Evolutionary conservation across 2,113 vertebrate species (phyloP), one percentile per base, ranked within the genome.

Genomic region (Cathartes aura): DNA sequence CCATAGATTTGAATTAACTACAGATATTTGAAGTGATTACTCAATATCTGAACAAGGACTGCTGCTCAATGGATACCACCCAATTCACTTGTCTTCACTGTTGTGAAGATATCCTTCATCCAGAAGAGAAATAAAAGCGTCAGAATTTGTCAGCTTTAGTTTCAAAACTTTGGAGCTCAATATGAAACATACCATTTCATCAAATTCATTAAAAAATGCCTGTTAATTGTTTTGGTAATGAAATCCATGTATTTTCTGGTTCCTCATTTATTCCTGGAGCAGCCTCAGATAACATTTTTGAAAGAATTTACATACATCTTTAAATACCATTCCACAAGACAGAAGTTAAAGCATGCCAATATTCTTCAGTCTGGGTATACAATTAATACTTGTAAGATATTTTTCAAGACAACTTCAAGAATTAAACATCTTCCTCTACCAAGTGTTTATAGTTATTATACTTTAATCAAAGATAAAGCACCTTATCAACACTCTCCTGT

Each of bases 401-500:
- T 56, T 74, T 63, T 45, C 10, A 48, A 52, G 22, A 82, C 22
- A 62, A 47, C 47, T 70, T 53, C 23, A 56, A 36, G 21, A 56
- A 55, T 62, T 23, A 62, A 60, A 22, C 18, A 24, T 14, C 19
- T 50, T 72, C 21, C 13, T 80, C 24, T 56, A 40, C 19, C 18
- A 20, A 86, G 21, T 0, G 1, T 47, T 80, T 42, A 43, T 7
- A 56, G 27, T 40, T 34, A 21, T 29, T 53, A 24, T 32, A 55
- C 22, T 86, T 80, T 34, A 17, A 67, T 45, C 12, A n/a, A 27
- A 68, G 20, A 48, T 27, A 21, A 52, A 62, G 38, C 55, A 96
- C 94, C 94, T 94, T 91, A 58, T 90, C 71, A 70, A 22, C 19
- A 48, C 72, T 82, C 62, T 97, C 93, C 64, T 96, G 89, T 6